Percentiles rank a stretch among this genome's conserved stretches.
phyloP scores from a whole-genome alignment of 2,797 vertebrate genomes.

The Prionace glauca region DNA sequence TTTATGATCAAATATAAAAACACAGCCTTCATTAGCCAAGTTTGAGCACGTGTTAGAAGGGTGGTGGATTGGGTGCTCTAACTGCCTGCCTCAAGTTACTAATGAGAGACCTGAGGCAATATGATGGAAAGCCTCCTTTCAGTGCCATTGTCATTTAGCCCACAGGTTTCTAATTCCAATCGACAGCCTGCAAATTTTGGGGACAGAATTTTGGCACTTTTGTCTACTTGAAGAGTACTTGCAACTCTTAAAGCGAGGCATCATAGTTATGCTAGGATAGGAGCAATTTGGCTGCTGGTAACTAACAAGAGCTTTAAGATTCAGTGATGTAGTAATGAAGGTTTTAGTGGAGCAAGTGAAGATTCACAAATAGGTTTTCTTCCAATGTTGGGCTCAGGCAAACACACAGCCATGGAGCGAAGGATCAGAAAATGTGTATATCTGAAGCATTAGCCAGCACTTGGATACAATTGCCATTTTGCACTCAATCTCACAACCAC shows the following conservation, averaged over 20 bases:
- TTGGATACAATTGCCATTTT: background rate
- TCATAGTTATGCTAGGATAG: background rate
- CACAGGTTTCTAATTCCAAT: background rate
- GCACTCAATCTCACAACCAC: background rate
- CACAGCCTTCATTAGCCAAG: background rate
- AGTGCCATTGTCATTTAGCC: background rate
- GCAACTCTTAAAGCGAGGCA: background rate
- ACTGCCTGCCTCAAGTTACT: background rate
- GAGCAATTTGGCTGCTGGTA: background rate
- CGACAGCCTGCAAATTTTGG: background rate
- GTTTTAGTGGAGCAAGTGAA: background rate
- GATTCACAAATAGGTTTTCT: background rate
- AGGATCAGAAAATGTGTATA: background rate
- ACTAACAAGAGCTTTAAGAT: background rate
- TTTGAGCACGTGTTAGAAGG: background rate
- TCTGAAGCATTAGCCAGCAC: background rate
- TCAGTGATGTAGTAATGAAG: background rate
- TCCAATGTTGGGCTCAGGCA: background rate
- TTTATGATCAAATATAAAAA: background rate
- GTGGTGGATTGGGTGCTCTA: background rate
- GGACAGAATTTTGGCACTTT: background rate
- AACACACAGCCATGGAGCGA: background rate
- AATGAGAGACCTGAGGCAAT: background rate
- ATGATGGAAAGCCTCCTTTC: background rate
- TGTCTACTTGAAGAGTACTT: background rate